Evolutionary conservation across 2,797 vertebrate genomes (phyloP).

Genomic region (Myripristis jacobus): DNA sequence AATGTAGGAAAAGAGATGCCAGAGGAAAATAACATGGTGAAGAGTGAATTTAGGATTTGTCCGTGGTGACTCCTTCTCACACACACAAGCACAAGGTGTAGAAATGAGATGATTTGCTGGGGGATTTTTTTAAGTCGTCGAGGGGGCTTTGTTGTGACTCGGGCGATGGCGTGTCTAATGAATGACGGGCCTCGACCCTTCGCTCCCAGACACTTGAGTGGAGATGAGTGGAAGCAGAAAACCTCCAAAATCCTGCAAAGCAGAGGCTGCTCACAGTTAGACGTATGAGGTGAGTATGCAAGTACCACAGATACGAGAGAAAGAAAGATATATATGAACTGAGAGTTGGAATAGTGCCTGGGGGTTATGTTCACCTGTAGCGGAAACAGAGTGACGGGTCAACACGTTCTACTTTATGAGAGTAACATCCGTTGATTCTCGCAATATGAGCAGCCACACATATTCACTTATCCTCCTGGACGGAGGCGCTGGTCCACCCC

Average conservation of each 20-base stretch:
- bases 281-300: neutral
- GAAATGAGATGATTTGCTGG: slow-evolving; percentile 2
- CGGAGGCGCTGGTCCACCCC: neutral
- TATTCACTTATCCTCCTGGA: neutral
- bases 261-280: neutral
- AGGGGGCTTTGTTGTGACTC: slow-evolving; percentile 49
- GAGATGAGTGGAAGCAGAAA: slow-evolving; percentile 33
- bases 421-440: slow-evolving; percentile 10
- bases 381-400: neutral
- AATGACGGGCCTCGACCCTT: slow-evolving; percentile 26
- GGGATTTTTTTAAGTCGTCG: slow-evolving; percentile 8
- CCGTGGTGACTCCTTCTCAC: neutral
- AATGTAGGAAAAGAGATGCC: slow-evolving; percentile 19
- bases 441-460: neutral
- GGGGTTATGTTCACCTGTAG: slow-evolving; percentile 12
- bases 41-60: slow-evolving; percentile 1
- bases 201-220: neutral
- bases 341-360: slow-evolving; percentile 23
- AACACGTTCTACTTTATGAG: neutral
- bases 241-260: slow-evolving; percentile 1
- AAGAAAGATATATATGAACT: slow-evolving; percentile 7
- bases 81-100: neutral
- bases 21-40: slow-evolving; percentile 23
- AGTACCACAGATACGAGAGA: slow-evolving; percentile 38
- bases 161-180: slow-evolving; percentile 28